Evolutionary conservation across 1,140 invertebrate species (phyloP), one percentile per base, ranked within the genome.

Genomic region (Sarcophaga peregrina): DNA sequence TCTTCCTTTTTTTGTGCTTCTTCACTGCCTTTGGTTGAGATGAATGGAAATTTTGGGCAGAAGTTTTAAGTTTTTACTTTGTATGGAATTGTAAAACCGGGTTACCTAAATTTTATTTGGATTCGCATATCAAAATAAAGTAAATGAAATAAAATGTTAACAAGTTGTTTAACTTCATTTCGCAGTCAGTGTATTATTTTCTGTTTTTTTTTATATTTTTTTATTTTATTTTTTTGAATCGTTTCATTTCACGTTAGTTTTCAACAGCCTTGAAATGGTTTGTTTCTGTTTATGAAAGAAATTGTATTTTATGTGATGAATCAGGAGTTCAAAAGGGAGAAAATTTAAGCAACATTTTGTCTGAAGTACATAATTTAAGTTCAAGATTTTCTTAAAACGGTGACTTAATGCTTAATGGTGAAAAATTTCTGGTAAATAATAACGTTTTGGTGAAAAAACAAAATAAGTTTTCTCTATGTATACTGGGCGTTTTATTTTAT

Each of bases 81-180:
- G 52, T 58, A 58, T 58, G 52, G n/a, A 58, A 58, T 58, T 47
- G 45, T 47, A 75, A 75, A 75, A 75, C 73, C 73, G 73, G 73
- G 73, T 75, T 75, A 75, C 73, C 73, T 75, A 75, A 75, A 75
- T 75, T 75, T 75, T 75, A 75, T 47, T 75, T 75, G 46, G 46
- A 75, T 75, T 45, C 73, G 73, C 45, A 75, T 75, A n/a, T 46
- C 37, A 74, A 74, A 74, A n/a, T n/a, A 25, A 74, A 74, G 37
- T 45, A 74, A 37, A 74, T 47, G 45, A 75, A 75, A 75, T 75
- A 75, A 75, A 75, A 47, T 75, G 73, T 46, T 75, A 75, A 75
- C 73, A 75, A 75, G 73, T 75, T 75, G 73, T 75, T 75, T 75
- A 75, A 75, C 73, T 75, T 58, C 52, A 58, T 58, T 58, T 58